Conservation (phyloP, 2,113 vertebrate genomes). For the Pollimyrus isidori region DNA sequence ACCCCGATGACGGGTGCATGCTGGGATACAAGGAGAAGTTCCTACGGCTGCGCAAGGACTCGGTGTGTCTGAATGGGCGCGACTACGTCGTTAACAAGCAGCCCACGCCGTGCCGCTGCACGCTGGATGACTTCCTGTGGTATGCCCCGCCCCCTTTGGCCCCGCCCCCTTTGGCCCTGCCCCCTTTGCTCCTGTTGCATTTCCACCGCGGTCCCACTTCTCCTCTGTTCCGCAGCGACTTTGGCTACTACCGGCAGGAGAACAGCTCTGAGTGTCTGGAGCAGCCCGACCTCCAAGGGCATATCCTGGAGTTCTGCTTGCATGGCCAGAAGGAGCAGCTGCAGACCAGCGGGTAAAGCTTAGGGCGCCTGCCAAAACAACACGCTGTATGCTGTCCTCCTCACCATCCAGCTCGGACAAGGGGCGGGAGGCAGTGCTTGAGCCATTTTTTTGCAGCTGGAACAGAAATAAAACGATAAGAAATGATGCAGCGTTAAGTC, state of each 20-base stretch:
- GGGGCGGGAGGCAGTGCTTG: neutral
- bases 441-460: neutral
- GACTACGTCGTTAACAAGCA: conserved; percentile 68
- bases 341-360: conserved; percentile 71
- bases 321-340: conserved; percentile 75
- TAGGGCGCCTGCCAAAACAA: no score
- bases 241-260: conserved; percentile 80
- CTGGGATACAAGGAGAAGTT: conserved; percentile 84
- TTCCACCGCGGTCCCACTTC: neutral
- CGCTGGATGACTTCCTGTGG: conserved; percentile 83
- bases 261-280: conserved; percentile 78
- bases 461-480: neutral
- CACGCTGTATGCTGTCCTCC: neutral
- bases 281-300: conserved; percentile 76
- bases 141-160: conserved; percentile 36
- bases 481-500: neutral
- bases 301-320: conserved; percentile 33
- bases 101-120: conserved; percentile 71
- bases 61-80: conserved; percentile 80
- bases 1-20: conserved; percentile 75
- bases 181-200: neutral
- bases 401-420: neutral
- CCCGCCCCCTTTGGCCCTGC: neutral
- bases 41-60: conserved; percentile 74
- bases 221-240: conserved; percentile 64